A percentile compares a stretch with the other conserved stretches of the same genome.
Evolutionary conservation across 2,888 invertebrate species (phyloP).

Genomic region (Amblyjoppa proteus): DNA sequence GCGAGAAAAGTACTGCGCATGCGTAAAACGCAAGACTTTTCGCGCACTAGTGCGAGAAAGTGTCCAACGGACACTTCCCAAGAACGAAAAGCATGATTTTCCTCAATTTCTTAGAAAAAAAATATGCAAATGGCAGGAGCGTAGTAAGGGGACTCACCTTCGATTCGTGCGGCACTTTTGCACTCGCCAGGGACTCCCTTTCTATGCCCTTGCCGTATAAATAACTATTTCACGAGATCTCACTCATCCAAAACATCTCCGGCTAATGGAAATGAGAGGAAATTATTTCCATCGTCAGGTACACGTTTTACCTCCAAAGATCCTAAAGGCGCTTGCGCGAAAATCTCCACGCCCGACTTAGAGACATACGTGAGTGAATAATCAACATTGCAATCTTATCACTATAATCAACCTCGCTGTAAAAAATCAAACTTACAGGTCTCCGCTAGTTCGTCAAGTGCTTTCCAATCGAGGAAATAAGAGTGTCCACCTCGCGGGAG

Average conservation of each 20-base stretch:
- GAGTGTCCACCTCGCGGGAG: not conserved
- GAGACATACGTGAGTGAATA: not conserved
- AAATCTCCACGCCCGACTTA: slow-evolving; percentile 7
- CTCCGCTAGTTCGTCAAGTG: not conserved
- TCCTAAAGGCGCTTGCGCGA: slow-evolving; percentile 5
- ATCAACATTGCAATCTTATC: not conserved
- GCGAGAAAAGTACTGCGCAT: no score
- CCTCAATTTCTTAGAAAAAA: no score
- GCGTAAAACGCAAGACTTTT: no score
- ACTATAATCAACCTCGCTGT: slow-evolving; percentile 30
- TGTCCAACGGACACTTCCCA: no score
- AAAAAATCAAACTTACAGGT: not conserved
- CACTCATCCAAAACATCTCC: not conserved
- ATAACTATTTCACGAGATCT: no score
- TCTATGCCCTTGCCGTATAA: no score
- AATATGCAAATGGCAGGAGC: no score
- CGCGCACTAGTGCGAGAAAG: no score
- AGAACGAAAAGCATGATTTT: no score
- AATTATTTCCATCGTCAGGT: not conserved
- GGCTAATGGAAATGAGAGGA: not conserved
- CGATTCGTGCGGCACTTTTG: no score
- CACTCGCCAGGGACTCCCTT: no score
- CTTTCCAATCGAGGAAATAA: not conserved
- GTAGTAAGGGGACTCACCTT: no score
- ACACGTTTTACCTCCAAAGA: not conserved